Evolutionary conservation across 2,888 invertebrate genomes (phyloP).

Genomic region (Sphaerolaimus hirsutus): DNA sequence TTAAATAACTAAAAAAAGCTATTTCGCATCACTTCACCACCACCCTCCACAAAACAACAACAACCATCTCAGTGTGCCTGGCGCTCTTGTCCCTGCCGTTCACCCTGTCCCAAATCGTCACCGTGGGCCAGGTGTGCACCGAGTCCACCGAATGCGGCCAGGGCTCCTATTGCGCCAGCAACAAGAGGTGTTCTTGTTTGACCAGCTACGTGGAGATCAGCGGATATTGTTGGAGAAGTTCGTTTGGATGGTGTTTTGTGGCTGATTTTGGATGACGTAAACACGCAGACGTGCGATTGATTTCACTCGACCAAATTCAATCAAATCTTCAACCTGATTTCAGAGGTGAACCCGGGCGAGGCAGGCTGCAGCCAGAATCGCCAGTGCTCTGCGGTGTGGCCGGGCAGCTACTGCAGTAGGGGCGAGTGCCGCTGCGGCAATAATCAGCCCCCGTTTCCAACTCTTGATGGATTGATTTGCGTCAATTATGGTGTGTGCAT

Average conservation of each 20-base stretch:
- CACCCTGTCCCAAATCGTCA: background rate
- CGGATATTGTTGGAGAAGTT: background rate
- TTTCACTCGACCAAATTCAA: too few species aligned
- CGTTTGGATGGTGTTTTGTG: background rate
- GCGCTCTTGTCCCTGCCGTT: background rate
- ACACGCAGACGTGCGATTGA: background rate
- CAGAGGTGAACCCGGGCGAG: constrained; percentile 24
- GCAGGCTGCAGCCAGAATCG: constrained; percentile 22
- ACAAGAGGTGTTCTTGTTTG: background rate
- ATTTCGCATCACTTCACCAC: background rate
- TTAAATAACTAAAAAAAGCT: too few species aligned
- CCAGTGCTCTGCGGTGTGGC: constrained; percentile 22
- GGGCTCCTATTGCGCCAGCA: background rate
- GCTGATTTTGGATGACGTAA: background rate
- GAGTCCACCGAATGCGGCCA: constrained; percentile 1
- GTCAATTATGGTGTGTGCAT: background rate
- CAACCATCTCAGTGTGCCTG: background rate
- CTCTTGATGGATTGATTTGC: constrained; percentile 2
- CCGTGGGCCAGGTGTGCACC: background rate
- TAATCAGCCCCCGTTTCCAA: background rate
- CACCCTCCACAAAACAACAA: background rate
- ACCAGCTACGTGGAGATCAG: background rate
- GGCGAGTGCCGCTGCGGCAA: constrained; percentile 2
- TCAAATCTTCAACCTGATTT: background rate
- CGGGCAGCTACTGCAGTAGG: constrained; percentile 20